These are phyloP conservation scores for Cotesia vestalis DNA, from an alignment of 1,140 invertebrate species.

Conservation along the genomic window DNA sequence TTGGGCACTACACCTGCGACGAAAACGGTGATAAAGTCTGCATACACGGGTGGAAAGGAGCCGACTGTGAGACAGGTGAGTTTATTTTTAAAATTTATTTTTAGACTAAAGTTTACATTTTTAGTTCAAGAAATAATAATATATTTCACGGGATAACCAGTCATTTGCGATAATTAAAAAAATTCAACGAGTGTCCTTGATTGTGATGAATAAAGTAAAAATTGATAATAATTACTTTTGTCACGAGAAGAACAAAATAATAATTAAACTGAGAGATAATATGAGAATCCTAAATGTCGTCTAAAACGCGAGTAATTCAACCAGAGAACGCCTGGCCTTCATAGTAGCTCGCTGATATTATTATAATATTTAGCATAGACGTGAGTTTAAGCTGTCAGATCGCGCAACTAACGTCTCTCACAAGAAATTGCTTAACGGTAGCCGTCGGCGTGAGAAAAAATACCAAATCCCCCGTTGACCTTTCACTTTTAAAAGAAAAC, in stretches of 20 bases:
- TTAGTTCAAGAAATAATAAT: not conserved
- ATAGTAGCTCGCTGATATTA: constrained; percentile 13
- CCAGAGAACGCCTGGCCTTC: constrained; percentile 31
- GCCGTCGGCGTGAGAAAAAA: constrained; percentile 33
- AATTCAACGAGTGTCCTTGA: no score
- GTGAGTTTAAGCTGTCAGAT: constrained; percentile 16
- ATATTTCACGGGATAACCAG: no score
- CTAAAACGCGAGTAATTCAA: constrained; percentile 10
- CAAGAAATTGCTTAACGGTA: constrained; percentile 34
- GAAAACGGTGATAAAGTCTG: constrained; percentile 90
- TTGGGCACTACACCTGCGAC: constrained; percentile 93
- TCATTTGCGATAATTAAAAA: no score
- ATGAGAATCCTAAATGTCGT: no score
- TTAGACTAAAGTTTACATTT: not conserved
- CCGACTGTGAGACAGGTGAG: constrained; percentile 90
- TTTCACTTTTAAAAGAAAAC: constrained; percentile 28
- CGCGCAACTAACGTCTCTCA: constrained; percentile 30
- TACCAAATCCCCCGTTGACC: constrained; percentile 31
- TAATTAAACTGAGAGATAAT: no score
- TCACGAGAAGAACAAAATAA: no score
- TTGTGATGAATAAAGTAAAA: no score
- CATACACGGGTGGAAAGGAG: constrained; percentile 90
- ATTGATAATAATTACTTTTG: no score
- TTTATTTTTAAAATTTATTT: constrained; percentile 23
- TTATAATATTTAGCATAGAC: constrained; percentile 24